Base-by-base conservation (phyloP, 2,113 vertebrate species). In the Peromyscus leucopus region DNA sequence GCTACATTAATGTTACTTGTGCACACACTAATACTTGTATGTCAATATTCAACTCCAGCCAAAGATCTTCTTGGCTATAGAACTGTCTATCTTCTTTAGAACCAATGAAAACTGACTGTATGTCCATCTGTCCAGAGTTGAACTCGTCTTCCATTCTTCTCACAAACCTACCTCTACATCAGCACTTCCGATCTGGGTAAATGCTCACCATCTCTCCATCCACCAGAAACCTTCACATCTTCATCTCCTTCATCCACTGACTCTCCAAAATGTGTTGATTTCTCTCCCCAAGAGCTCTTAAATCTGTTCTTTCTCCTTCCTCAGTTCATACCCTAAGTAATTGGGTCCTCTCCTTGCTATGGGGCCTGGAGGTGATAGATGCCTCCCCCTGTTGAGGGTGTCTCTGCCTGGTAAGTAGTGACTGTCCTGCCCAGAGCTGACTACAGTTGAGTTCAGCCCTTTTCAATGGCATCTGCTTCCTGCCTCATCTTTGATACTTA, bases 41-140 rank as follows among this genome's bases (percentile, higher is more conserved):
- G 8, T 69, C 84, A 90, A 2, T 8, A n/a, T 48, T 57, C 46
- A 9, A 79, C 83, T 85, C 46, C 31, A 91, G 24, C 59, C 71
- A 80, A 0, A 61, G 76, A 91, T 91, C 72, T 78, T 36, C 46
- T 90, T n/a, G 55, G 76, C 28, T 94, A 0, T 26, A 71, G 65
- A 84, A 59, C 46, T 94, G 5, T n/a, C 86, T 24, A 13, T 96
- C 61, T 75, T 96, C n/a, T 74, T 61, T 79, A 87, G 76, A 69
- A 59, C 75, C 48, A 71, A 4, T 61, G 42, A 12, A 67, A 89
- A 79, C 5, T 69, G 31, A 88, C 24, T 55, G 15, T 28, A 15
- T 57, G 9, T 21, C 36, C n/a, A 0, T 91, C 46, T 78, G 2
- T 91, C 36, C 24, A n/a, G 33, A 51, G 63, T 9, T 46, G 65